A percentile compares a stretch with the other conserved stretches of the same genome.
These are phyloP conservation scores for Ornithoptera priamus DNA, from an alignment of 2,888 invertebrate species.

Conservation along the genomic window DNA sequence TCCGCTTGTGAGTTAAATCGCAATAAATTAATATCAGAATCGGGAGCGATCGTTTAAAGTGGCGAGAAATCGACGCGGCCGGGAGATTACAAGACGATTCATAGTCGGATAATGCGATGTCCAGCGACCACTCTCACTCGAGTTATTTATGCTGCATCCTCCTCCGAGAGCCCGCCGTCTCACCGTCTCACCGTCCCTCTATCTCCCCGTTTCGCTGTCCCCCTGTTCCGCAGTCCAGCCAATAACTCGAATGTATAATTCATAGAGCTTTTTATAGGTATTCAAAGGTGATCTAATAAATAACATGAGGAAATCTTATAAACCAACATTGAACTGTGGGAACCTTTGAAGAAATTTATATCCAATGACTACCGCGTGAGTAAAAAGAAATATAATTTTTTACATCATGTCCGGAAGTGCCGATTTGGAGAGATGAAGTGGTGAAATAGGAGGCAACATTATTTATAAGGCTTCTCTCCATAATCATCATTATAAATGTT, in stretches of 20 bases:
- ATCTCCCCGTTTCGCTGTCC: too few relatives aligned
- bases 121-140: constrained; percentile 24
- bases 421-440: background rate
- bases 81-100: constrained; percentile 45
- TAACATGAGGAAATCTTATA: constrained; percentile 9
- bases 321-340: constrained; percentile 12
- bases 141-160: constrained; percentile 24
- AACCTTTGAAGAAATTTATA: constrained; percentile 8
- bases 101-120: constrained; percentile 41
- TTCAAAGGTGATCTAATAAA: constrained; percentile 17
- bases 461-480: too few relatives aligned
- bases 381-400: background rate
- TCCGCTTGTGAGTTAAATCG: constrained; percentile 34
- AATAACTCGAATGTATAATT: constrained; percentile 22
- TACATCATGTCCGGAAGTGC: background rate
- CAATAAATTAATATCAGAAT: constrained; percentile 43
- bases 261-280: constrained; percentile 16
- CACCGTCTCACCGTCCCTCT: background rate
- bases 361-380: background rate
- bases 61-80: constrained; percentile 58
- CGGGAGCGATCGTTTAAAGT: constrained; percentile 49
- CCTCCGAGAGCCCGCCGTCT: constrained; percentile 15
- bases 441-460: background rate
- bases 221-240: constrained; percentile 1
- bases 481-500: too few relatives aligned